Evolutionary conservation across 2,797 vertebrate genomes (phyloP).

Genomic region (Jordanella pulchra): DNA sequence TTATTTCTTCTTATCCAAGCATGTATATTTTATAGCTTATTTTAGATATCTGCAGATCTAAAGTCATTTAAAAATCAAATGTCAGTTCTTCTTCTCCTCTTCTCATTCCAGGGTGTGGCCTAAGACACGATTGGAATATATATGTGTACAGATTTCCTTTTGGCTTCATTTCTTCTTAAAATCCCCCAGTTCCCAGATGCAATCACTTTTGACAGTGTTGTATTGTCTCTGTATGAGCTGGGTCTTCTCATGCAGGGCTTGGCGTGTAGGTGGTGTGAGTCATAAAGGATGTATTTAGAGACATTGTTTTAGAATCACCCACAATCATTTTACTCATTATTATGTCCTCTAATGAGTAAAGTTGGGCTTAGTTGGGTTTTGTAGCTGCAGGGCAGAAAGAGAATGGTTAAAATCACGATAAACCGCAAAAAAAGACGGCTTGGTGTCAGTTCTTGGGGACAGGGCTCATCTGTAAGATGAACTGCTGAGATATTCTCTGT

Average conservation of each 20-base stretch:
- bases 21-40: constrained; percentile 12
- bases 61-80: constrained; percentile 31
- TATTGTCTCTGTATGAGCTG: constrained; percentile 49
- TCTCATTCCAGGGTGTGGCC: constrained; percentile 63
- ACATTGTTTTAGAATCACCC: constrained; percentile 59
- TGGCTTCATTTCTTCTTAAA: constrained; percentile 55
- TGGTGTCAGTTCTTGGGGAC: constrained; percentile 49
- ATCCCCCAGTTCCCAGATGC: constrained; percentile 44
- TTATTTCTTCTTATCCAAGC: constrained; percentile 4
- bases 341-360: constrained; percentile 58
- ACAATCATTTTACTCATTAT: constrained; percentile 43
- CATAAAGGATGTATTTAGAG: constrained; percentile 66
- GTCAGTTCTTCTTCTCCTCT: constrained; percentile 26
- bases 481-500: constrained; percentile 13
- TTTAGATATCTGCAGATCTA: constrained; percentile 10
- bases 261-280: constrained; percentile 77
- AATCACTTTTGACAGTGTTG: constrained; percentile 59
- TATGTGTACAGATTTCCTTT: constrained; percentile 42
- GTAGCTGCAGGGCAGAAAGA: constrained; percentile 40
- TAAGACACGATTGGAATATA: constrained; percentile 46
- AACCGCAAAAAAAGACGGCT: constrained; percentile 42
- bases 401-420: constrained; percentile 35
- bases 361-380: constrained; percentile 25
- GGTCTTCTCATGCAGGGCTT: constrained; percentile 54
- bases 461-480: constrained; percentile 32